Percentiles rank a stretch among this genome's conserved stretches.
Conservation (phyloP, 2,113 vertebrate species). For the Engraulis encrasicolus region DNA sequence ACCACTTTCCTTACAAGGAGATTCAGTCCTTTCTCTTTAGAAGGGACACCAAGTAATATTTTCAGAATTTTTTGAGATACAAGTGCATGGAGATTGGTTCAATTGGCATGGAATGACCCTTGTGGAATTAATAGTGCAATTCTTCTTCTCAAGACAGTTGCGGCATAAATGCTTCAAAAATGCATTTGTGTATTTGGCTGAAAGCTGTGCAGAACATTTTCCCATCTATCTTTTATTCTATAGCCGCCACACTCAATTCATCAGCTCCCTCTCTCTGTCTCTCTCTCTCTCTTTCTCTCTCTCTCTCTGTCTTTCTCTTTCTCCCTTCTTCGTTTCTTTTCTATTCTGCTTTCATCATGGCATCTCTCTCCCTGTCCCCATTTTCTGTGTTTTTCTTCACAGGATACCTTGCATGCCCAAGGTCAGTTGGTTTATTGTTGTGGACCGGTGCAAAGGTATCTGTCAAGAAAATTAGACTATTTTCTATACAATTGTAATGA, state of each 20-base stretch:
- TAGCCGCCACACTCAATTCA: not conserved
- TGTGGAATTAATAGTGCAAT: not conserved
- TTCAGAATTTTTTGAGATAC: too few species aligned
- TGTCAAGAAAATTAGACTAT: too few species aligned
- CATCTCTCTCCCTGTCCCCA: too few species aligned
- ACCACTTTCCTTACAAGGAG: too few species aligned
- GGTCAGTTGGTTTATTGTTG: not conserved
- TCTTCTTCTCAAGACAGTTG: not conserved
- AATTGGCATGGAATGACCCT: too few species aligned
- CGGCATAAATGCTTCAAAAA: not conserved
- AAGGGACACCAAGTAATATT: not conserved
- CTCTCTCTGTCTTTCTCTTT: too few species aligned
- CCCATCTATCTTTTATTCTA: not conserved
- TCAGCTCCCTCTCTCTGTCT: too few species aligned
- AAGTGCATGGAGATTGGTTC: not conserved
- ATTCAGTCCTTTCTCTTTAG: too few species aligned
- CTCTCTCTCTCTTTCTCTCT: not conserved
- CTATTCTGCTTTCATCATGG: too few species aligned
- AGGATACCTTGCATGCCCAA: not conserved
- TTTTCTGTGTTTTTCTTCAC: too few species aligned
- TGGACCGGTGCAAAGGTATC: not conserved
- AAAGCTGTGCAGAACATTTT: slow-evolving; percentile 3
- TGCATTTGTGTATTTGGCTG: not conserved
- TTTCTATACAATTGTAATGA: too few species aligned
- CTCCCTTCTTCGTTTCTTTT: not conserved